Evolutionary conservation across 2,797 vertebrate species (phyloP).

Genomic region (Hemibagrus guttatus): DNA sequence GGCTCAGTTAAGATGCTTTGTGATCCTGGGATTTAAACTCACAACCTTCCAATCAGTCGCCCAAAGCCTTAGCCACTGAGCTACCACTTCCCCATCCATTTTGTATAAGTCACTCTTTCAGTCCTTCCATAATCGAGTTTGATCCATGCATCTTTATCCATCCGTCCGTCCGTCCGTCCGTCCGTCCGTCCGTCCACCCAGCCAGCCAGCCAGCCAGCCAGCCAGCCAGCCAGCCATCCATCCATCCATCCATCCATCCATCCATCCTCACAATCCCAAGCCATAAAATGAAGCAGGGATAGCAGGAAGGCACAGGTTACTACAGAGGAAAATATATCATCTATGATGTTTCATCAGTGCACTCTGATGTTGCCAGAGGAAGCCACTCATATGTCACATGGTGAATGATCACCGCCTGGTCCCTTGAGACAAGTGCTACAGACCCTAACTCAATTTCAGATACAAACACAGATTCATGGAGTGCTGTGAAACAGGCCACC

Average conservation of each 20-base stretch:
- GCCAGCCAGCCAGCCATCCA: not conserved
- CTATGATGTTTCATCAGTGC: slow-evolving; percentile 28
- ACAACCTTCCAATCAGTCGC: too few species aligned
- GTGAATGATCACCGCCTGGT: slow-evolving; percentile 56
- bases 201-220: too few species aligned
- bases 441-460: slow-evolving; percentile 65
- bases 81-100: too few species aligned
- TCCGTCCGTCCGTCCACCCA: not conserved
- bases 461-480: slow-evolving; percentile 65
- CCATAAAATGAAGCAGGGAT: not conserved
- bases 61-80: too few species aligned
- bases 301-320: not conserved
- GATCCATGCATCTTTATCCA: not conserved
- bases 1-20: too few species aligned
- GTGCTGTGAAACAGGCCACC: slow-evolving; percentile 44
- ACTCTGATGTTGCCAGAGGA: slow-evolving; percentile 39
- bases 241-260: not conserved
- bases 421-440: slow-evolving; percentile 58
- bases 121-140: not conserved
- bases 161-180: not conserved
- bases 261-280: not conserved
- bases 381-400: slow-evolving; percentile 56
- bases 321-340: not conserved
- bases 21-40: too few species aligned
- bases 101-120: not conserved